A percentile compares a stretch with the other conserved stretches of the same genome.
phyloP scores from a whole-genome alignment of 30 jellyfish, hydroid and myxozoan species.

The Aurelia coerulea region DNA sequence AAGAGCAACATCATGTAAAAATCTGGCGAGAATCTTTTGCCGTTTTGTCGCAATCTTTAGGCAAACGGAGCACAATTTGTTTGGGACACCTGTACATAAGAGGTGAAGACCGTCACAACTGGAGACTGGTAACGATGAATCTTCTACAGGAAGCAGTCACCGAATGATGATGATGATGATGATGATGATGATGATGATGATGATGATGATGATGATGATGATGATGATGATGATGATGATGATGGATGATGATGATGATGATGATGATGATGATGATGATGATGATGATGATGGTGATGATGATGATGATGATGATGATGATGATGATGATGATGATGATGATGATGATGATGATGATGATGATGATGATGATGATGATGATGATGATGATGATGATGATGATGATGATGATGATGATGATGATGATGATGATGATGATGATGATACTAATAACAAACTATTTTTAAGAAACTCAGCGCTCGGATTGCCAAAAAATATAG shows the following conservation, averaged over 20 bases:
- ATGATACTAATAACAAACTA: too few species aligned
- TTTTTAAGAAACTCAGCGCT: too few species aligned
- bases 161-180: not conserved
- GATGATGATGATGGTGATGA: slow-evolving; percentile 1
- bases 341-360: slow-evolving; percentile 6
- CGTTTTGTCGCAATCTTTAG: too few species aligned
- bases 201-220: slow-evolving; percentile 6
- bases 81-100: too few species aligned
- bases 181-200: slow-evolving; percentile 6
- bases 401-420: slow-evolving; percentile 6
- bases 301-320: slow-evolving; percentile 6
- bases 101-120: too few species aligned
- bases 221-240: slow-evolving; percentile 5
- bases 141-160: not conserved
- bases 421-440: not conserved
- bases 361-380: slow-evolving; percentile 6
- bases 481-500: too few species aligned
- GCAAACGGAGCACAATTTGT: too few species aligned
- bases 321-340: slow-evolving; percentile 1
- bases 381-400: slow-evolving; percentile 5
- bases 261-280: not conserved
- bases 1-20: too few species aligned
- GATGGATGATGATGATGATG: slow-evolving; percentile 4
- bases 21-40: too few species aligned
- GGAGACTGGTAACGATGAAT: too few species aligned